A percentile compares a stretch with the other conserved stretches of the same genome.
Evolutionary conservation across 2,888 invertebrate genomes (phyloP).

Genomic region (Tenthredo notha): DNA sequence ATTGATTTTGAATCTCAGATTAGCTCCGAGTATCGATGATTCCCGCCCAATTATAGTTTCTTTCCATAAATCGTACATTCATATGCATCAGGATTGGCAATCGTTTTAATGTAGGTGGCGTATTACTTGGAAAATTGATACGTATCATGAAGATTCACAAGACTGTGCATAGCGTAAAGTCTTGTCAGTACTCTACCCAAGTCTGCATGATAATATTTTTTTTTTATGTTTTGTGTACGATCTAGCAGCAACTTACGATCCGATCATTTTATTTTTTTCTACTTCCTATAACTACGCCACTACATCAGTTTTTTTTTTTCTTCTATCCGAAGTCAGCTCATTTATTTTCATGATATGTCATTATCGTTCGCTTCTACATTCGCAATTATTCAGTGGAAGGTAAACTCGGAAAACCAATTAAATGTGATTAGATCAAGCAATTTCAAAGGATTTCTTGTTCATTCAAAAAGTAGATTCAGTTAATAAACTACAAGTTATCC

Average conservation of each 20-base stretch:
- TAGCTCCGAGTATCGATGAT: neutral
- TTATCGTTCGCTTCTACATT: neutral
- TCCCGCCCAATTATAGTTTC: neutral
- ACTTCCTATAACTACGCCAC: neutral
- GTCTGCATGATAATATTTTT: constrained; percentile 22
- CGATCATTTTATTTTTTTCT: neutral
- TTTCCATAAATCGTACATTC: neutral
- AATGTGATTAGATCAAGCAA: neutral
- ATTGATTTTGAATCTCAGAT: neutral
- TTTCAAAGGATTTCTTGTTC: neutral
- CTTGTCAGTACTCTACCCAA: neutral
- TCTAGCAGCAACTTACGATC: constrained; percentile 32
- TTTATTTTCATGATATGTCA: neutral
- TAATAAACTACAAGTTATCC: neutral
- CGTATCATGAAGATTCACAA: constrained; percentile 16
- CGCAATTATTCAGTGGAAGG: neutral
- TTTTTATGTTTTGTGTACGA: neutral
- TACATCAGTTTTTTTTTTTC: neutral
- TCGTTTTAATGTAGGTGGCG: neutral
- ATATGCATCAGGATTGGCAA: neutral
- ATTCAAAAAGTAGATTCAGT: neutral
- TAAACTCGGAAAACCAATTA: neutral
- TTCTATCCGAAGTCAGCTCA: neutral
- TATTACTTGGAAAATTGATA: constrained; percentile 33
- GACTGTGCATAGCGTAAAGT: neutral